Conservation (phyloP, 2,113 vertebrate species). For the Coptodon bakossiorum region DNA sequence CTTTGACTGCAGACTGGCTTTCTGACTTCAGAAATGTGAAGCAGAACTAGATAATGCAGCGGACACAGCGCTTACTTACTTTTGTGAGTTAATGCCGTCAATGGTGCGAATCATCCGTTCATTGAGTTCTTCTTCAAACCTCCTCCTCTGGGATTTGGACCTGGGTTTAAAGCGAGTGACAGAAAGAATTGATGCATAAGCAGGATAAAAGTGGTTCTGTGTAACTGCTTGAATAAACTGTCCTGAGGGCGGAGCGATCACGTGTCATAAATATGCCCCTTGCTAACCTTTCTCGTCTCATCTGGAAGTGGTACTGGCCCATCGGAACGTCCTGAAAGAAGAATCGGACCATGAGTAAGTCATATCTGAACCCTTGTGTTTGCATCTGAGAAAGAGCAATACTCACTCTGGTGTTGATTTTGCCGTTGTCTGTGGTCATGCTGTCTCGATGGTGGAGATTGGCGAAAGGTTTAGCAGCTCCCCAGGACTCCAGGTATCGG, state of each 20-base stretch:
- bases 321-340: constrained; percentile 86
- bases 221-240: not conserved
- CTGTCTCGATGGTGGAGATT: constrained; percentile 94
- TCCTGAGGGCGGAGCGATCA: not conserved
- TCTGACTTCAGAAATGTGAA: not conserved
- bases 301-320: constrained; percentile 90
- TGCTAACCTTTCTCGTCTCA: constrained; percentile 84
- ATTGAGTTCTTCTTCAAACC: constrained; percentile 95
- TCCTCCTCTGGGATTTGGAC: constrained; percentile 94
- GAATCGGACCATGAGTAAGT: not conserved
- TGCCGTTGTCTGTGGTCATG: constrained; percentile 96
- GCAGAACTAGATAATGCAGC: not conserved
- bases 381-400: not conserved
- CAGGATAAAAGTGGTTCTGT: not conserved
- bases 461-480: constrained; percentile 96
- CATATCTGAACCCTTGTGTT: not conserved
- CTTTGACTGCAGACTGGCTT: not conserved
- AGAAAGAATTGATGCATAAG: not conserved
- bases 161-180: constrained; percentile 50
- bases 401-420: constrained; percentile 91
- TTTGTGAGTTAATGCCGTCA: constrained; percentile 96
- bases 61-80: constrained; percentile 83
- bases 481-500: constrained; percentile 96
- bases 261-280: not conserved
- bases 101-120: constrained; percentile 97